Conservation (phyloP, 2,797 vertebrate genomes). For the Huso huso region DNA sequence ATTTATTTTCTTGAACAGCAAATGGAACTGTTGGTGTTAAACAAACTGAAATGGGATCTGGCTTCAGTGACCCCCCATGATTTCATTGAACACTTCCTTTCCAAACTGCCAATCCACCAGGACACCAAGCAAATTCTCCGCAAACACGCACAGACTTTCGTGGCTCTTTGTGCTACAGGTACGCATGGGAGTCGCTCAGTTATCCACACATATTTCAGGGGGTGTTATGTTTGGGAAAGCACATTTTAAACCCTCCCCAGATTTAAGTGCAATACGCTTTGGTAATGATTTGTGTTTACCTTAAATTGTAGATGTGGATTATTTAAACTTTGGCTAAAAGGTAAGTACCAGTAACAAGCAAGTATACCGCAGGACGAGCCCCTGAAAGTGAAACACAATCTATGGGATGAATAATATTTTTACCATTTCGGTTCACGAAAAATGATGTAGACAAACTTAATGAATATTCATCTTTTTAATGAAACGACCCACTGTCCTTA, state of each 20-base stretch:
- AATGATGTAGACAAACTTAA: no score
- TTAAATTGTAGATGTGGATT: constrained; percentile 15
- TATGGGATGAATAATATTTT: no score
- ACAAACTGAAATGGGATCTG: constrained; percentile 97
- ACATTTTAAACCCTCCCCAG: background rate
- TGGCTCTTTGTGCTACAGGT: constrained; percentile 97
- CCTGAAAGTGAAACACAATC: no score
- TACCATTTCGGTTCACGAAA: no score
- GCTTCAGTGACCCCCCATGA: constrained; percentile 92
- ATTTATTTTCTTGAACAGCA: constrained; percentile 56
- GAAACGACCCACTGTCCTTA: no score
- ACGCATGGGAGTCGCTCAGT: constrained; percentile 30
- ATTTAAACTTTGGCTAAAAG: constrained; percentile 8
- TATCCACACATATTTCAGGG: constrained; percentile 5
- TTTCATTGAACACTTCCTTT: constrained; percentile 96
- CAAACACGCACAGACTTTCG: constrained; percentile 95
- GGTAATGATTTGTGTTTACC: constrained; percentile 9
- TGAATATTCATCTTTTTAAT: no score
- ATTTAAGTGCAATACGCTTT: background rate
- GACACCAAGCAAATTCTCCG: constrained; percentile 89
- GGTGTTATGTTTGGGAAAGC: background rate
- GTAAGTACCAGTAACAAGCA: constrained; percentile 1
- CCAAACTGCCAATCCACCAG: constrained; percentile 82
- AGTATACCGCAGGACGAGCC: no score
- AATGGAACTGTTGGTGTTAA: constrained; percentile 93